Evolutionary conservation across 1,140 invertebrate species (phyloP).

Genomic region (Drosophila ironensis): DNA sequence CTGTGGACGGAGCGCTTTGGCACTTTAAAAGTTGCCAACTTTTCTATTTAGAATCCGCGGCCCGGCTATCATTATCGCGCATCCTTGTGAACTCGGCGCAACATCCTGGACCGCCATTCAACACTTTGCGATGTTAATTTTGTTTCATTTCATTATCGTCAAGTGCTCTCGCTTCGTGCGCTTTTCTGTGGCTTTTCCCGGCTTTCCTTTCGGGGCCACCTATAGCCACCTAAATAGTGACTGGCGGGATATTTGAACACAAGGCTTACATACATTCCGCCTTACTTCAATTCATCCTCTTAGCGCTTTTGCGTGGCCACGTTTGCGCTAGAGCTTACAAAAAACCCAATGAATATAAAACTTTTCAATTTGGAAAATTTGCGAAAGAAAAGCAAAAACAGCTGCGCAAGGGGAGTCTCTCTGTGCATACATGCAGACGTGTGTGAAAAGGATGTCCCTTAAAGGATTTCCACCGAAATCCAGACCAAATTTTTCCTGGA

Average conservation of each 20-base stretch:
- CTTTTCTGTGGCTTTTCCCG: constrained; percentile 27
- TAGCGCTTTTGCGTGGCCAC: not conserved
- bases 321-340: not conserved
- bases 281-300: not conserved
- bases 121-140: constrained; percentile 60
- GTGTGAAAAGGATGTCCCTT: not conserved
- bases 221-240: constrained; percentile 5
- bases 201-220: constrained; percentile 31
- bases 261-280: not conserved
- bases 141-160: constrained; percentile 61
- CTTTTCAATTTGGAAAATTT: constrained; percentile 1
- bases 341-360: not conserved
- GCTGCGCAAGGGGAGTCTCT: not conserved
- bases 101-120: constrained; percentile 1
- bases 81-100: not conserved
- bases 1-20: not conserved
- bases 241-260: not conserved
- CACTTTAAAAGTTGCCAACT: constrained; percentile 29
- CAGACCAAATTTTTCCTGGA: too few relatives aligned
- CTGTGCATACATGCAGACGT: not conserved
- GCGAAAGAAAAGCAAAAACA: not conserved
- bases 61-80: constrained; percentile 21
- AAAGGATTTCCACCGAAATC: too few relatives aligned
- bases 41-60: constrained; percentile 20
- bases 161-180: constrained; percentile 39